Evolutionary conservation across 2,888 invertebrate species (phyloP).

Genomic region (Dryomyza anilis): DNA sequence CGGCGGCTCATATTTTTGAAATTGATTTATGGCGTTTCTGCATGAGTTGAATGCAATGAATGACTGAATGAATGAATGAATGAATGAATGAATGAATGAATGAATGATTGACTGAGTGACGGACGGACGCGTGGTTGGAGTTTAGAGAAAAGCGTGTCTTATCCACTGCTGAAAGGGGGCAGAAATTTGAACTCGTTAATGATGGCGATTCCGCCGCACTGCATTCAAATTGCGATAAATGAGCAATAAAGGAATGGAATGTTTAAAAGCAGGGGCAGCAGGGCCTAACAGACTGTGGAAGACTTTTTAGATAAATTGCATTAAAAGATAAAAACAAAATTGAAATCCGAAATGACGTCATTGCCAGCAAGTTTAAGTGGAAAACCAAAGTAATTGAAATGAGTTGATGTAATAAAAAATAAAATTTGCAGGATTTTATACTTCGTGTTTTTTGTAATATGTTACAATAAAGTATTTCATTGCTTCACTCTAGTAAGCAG

Average conservation of each 20-base stretch:
- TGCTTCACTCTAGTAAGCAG: too few species aligned
- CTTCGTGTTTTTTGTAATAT: too few species aligned
- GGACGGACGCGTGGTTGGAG: too few species aligned
- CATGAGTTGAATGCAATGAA: slow-evolving; percentile 11
- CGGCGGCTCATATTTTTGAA: slow-evolving; percentile 22
- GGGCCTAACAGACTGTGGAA: too few species aligned
- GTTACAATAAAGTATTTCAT: too few species aligned
- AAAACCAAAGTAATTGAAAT: too few species aligned
- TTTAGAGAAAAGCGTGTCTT: background rate
- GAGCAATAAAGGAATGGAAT: background rate
- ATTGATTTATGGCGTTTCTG: slow-evolving; percentile 33
- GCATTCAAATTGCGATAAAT: slow-evolving; percentile 14
- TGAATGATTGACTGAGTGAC: background rate
- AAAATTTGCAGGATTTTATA: too few species aligned
- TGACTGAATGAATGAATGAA: background rate
- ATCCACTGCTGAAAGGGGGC: background rate
- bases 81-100: slow-evolving; percentile 6
- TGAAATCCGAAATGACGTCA: background rate
- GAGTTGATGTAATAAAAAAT: too few species aligned
- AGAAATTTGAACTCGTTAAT: slow-evolving; percentile 4
- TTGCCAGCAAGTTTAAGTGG: background rate
- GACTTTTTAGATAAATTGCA: too few species aligned
- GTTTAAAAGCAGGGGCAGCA: too few species aligned
- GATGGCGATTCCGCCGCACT: background rate
- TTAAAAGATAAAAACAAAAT: too few species aligned